Base-by-base conservation (phyloP, 1,140 invertebrate species). In the Yoshiicerus persimilis region DNA sequence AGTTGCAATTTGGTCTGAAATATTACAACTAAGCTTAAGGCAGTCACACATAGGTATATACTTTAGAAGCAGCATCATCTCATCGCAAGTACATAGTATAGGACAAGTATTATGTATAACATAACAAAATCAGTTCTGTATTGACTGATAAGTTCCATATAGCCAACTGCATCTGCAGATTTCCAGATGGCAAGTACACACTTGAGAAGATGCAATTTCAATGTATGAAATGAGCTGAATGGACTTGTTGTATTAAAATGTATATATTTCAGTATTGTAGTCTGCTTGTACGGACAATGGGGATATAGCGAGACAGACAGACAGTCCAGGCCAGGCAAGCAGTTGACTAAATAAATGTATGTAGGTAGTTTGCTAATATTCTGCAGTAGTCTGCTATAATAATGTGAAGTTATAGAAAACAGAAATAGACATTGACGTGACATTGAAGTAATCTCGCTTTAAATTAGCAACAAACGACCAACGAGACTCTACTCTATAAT, bases 131-230 rank as follows among this genome's bases (percentile, higher is more conserved):
- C 30, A 34, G 41, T 5, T 47, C 41, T 47, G 13, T 56, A 80
- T 38, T n/a, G 20, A 34, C 75, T 36, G 75, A 80, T 16, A 80
- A 38, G 75, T 32, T 56, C 47, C n/a, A 80, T 36, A 34, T 80
- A n/a, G 30, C 75, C 75, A 80, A 80, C 30, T 80, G 75, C 75
- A 80, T 34, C 32, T 80, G 75, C 75, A 80, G 75, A 80, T 80
- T 80, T 80, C 75, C 75, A 80, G 75, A 80, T 80, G 75, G 75
- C 75, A 36, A 23, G 27, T 70, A 34, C 75, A 80, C 75, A 80
- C 75, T 80, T 80, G 75, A 80, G 75, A 80, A 80, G 75, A 80
- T 80, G 75, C 75, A 80, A 80, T 80, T 80, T 80, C 75, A 70
- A 70, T 70, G 64, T 70, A 80, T 80, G 30, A 80, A 80, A 80